Evolutionary conservation across 2,888 invertebrate genomes (phyloP).

Genomic region (Elegia similella): DNA sequence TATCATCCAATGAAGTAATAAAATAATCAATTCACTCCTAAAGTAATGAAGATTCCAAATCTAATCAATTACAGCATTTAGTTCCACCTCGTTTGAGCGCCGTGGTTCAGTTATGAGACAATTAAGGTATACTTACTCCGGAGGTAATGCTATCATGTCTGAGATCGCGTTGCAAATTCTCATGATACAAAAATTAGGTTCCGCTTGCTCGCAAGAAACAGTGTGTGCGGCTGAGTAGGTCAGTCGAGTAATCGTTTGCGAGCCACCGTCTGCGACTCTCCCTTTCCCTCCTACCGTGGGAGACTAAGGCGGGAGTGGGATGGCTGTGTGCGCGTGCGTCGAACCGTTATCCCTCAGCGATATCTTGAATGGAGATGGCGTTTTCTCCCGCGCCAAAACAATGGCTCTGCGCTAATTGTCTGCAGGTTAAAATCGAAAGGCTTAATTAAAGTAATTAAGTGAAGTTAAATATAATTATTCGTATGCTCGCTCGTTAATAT

Average conservation of each 20-base stretch:
- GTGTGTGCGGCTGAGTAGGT: conserved; percentile 79
- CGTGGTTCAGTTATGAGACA: neutral
- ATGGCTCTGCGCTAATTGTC: conserved; percentile 61
- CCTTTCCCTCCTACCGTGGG: conserved; percentile 33
- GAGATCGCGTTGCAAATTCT: conserved; percentile 61
- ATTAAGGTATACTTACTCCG: too few relatives aligned
- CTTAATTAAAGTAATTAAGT: conserved; percentile 57
- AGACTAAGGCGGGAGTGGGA: conserved; percentile 37
- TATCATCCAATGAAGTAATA: neutral
- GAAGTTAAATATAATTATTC: conserved; percentile 45
- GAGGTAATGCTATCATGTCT: conserved; percentile 51
- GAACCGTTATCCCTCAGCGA: conserved; percentile 78
- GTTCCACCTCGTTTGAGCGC: conserved; percentile 1
- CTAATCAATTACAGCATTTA: neutral
- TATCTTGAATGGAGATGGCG: conserved; percentile 81
- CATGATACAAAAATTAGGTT: conserved; percentile 79
- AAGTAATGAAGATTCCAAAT: neutral
- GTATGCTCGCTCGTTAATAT: conserved; percentile 35
- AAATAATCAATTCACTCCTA: neutral
- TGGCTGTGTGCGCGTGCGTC: conserved; percentile 56
- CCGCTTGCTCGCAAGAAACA: conserved; percentile 81
- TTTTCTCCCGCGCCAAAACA: conserved; percentile 80
- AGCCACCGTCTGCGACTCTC: conserved; percentile 59
- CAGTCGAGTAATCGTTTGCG: conserved; percentile 79
- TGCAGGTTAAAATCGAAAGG: conserved; percentile 71